These are phyloP conservation scores for Sinocyclocheilus maitianheensis DNA, from an alignment of 2,113 vertebrate species.

Conservation along the genomic window DNA sequence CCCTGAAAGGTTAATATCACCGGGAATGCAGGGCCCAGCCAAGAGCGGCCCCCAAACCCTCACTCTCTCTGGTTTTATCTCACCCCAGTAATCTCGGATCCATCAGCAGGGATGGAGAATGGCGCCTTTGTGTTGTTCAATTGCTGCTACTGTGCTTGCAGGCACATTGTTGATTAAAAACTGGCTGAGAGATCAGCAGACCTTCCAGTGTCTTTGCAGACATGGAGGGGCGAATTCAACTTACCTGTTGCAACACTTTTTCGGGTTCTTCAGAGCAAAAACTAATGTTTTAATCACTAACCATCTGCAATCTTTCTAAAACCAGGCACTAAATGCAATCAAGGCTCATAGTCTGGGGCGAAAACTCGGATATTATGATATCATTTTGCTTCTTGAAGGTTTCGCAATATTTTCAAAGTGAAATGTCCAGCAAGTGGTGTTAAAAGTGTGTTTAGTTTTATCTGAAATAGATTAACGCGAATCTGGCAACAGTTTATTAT, in stretches of 20 bases:
- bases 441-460: not conserved
- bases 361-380: not conserved
- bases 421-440: not conserved
- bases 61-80: constrained; percentile 46
- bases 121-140: constrained; percentile 52
- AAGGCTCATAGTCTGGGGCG: not conserved
- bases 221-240: not conserved
- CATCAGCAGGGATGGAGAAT: constrained; percentile 46
- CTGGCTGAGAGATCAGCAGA: constrained; percentile 23
- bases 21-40: constrained; percentile 48
- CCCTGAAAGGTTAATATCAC: constrained; percentile 50
- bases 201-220: not conserved
- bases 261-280: not conserved
- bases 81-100: constrained; percentile 44
- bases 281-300: not conserved
- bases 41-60: constrained; percentile 45
- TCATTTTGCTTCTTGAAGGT: not conserved
- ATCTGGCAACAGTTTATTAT: not conserved
- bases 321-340: not conserved
- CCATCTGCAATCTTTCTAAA: not conserved
- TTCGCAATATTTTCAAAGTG: not conserved
- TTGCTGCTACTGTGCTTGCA: constrained; percentile 46
- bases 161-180: constrained; percentile 48
- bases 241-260: not conserved
- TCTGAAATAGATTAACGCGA: not conserved